Evolutionary conservation across 2,888 invertebrate species (phyloP).

Genomic region (Rhamnusium bicolor): DNA sequence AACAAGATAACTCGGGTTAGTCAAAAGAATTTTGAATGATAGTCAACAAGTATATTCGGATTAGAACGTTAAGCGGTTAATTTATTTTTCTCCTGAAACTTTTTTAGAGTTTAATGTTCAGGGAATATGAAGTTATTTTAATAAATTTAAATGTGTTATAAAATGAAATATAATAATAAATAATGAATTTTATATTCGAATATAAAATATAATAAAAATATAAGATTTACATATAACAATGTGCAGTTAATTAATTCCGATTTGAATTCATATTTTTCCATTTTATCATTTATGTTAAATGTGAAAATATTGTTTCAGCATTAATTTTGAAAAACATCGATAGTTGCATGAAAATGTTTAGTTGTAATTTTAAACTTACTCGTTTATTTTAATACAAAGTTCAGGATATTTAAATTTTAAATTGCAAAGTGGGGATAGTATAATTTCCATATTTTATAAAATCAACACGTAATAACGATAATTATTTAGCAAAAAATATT

Average conservation of each 20-base stretch:
- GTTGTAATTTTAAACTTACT: not conserved
- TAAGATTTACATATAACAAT: not conserved
- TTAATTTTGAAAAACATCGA: not conserved
- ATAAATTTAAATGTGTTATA: too few relatives aligned
- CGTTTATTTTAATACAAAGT: not conserved
- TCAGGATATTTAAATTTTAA: not conserved
- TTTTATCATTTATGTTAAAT: not conserved
- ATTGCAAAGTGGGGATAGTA: not conserved
- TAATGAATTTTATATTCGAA: too few relatives aligned
- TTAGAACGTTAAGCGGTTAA: too few relatives aligned
- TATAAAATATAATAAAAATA: not conserved
- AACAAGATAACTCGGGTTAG: too few relatives aligned
- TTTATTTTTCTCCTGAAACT: too few relatives aligned
- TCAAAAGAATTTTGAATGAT: too few relatives aligned
- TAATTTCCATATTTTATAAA: not conserved
- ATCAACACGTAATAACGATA: not conserved
- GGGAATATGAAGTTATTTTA: too few relatives aligned
- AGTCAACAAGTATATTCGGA: too few relatives aligned
- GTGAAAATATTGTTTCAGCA: not conserved
- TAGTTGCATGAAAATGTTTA: not conserved
- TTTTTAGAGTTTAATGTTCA: too few relatives aligned
- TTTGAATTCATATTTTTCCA: not conserved
- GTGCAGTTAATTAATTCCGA: not conserved
- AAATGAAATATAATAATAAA: too few relatives aligned
- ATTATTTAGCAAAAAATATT: slow-evolving; percentile 16